Conservation (phyloP, 2,888 invertebrate genomes). For the Formica aserva region DNA sequence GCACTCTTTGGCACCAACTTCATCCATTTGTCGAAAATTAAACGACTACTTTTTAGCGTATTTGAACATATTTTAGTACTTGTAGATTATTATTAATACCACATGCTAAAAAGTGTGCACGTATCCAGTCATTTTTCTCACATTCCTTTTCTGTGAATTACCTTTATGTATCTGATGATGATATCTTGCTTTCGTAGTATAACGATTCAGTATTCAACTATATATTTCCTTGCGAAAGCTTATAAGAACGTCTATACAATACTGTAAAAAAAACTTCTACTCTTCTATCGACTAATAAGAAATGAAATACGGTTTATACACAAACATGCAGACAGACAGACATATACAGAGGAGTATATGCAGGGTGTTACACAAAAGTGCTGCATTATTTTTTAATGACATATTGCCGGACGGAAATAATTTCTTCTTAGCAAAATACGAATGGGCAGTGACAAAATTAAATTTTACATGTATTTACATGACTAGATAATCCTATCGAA, state of each 20-base stretch:
- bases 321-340: neutral
- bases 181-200: conserved; percentile 39
- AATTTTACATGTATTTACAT: conserved; percentile 13
- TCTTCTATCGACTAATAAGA: conserved; percentile 37
- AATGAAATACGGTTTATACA: conserved; percentile 29
- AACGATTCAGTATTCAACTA: conserved; percentile 27
- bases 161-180: conserved; percentile 14
- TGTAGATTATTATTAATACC: conserved; percentile 43
- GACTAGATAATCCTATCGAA: conserved; percentile 11
- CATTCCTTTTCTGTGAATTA: conserved; percentile 45
- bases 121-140: conserved; percentile 40
- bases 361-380: conserved; percentile 39
- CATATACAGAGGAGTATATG: conserved; percentile 24
- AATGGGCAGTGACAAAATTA: conserved; percentile 8
- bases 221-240: conserved; percentile 30
- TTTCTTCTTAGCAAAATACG: neutral
- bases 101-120: conserved; percentile 38
- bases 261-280: conserved; percentile 10
- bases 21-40: conserved; percentile 34
- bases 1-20: conserved; percentile 47
- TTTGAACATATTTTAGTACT: conserved; percentile 40
- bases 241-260: conserved; percentile 18
- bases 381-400: conserved; percentile 51
- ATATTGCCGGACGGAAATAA: neutral
- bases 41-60: conserved; percentile 23